Percentiles rank a stretch among this genome's conserved stretches.
These are phyloP conservation scores for Trachelus iudaicus DNA, from an alignment of 2,888 invertebrate genomes.

Conservation along the genomic window DNA sequence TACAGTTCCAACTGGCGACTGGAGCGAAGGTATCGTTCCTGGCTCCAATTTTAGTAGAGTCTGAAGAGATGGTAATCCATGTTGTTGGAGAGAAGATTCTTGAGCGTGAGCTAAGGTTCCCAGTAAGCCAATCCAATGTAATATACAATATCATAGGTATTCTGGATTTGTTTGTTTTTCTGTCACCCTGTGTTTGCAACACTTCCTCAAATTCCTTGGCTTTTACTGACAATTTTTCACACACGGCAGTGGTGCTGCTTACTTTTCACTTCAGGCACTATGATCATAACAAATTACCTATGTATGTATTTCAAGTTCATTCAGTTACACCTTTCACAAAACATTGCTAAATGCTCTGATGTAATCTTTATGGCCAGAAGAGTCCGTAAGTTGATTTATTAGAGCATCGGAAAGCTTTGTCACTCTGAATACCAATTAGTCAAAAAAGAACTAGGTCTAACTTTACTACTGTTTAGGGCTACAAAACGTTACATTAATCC, in stretches of 20 bases:
- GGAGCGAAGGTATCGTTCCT: slow-evolving; percentile 69
- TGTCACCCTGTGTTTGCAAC: background rate
- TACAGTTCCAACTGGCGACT: slow-evolving; percentile 65
- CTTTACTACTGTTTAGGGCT: background rate
- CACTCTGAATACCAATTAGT: background rate
- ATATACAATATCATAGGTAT: slow-evolving; percentile 21
- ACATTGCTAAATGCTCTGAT: background rate
- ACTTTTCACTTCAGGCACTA: background rate
- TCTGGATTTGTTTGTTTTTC: slow-evolving; percentile 7
- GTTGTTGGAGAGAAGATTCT: slow-evolving; percentile 69
- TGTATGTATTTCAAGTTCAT: background rate
- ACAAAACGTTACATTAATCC: slow-evolving; percentile 14
- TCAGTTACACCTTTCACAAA: background rate
- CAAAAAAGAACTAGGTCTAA: background rate
- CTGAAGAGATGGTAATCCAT: slow-evolving; percentile 73
- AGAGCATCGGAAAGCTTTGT: background rate
- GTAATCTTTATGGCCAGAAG: background rate
- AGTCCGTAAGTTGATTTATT: background rate
- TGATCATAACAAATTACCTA: background rate
- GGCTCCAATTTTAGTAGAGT: slow-evolving; percentile 68
- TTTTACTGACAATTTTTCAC: background rate
- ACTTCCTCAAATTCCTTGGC: slow-evolving; percentile 2
- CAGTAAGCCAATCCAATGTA: slow-evolving; percentile 60
- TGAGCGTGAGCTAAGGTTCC: slow-evolving; percentile 67
- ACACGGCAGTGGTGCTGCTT: background rate